These are phyloP conservation scores for Odocoileus hemionus DNA, from an alignment of 2,113 vertebrate species.

Conservation along the genomic window DNA sequence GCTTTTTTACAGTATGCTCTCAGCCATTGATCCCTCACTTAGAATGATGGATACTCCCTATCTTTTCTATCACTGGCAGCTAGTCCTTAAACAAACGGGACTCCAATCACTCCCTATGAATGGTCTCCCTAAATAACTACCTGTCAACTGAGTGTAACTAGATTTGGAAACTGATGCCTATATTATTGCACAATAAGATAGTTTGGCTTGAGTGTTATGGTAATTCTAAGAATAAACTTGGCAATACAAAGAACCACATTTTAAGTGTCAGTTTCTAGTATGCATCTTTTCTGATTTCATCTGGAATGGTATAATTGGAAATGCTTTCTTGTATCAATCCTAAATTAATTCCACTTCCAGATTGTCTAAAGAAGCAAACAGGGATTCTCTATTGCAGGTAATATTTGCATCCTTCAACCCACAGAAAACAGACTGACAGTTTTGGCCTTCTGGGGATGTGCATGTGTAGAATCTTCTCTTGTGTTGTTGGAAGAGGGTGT, in stretches of 20 bases:
- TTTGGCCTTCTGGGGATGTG: too few species aligned
- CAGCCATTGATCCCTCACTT: conserved; percentile 58
- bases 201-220: background rate
- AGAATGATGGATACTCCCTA: conserved; percentile 60
- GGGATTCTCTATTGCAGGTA: background rate
- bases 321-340: background rate
- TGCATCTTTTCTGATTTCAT: conserved; percentile 9
- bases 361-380: background rate
- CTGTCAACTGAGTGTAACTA: conserved; percentile 48
- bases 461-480: too few species aligned
- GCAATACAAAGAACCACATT: background rate
- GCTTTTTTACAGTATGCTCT: conserved; percentile 9
- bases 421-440: background rate
- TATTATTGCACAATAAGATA: conserved; percentile 31
- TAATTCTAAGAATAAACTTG: conserved; percentile 27
- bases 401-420: background rate
- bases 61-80: conserved; percentile 50
- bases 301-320: background rate
- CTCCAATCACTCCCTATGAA: conserved; percentile 44
- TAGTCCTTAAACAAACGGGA: conserved; percentile 59
- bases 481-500: too few species aligned
- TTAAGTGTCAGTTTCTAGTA: background rate
- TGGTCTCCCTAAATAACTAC: conserved; percentile 55
- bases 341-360: background rate
- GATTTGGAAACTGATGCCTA: conserved; percentile 48